Percentiles rank a stretch among this genome's conserved stretches.
Evolutionary conservation across 37 sponge, comb jelly and placozoan genomes (phyloP).

Genomic region (Petrosia ficiformis): DNA sequence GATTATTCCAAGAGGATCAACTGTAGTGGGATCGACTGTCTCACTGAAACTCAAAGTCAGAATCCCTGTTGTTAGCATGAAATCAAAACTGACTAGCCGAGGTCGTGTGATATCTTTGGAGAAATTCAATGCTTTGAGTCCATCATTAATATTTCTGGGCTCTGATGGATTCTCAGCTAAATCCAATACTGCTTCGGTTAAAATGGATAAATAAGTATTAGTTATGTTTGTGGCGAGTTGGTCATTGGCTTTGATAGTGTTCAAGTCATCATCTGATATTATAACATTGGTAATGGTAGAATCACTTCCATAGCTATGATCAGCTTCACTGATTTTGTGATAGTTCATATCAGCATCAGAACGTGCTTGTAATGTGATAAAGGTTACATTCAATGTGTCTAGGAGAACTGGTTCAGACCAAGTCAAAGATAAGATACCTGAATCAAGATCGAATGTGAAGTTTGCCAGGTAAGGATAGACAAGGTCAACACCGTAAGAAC

Average conservation of each 20-base stretch:
- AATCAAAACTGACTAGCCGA: constrained; percentile 46
- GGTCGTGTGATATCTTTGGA: constrained; percentile 66
- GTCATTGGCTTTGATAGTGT: constrained; percentile 56
- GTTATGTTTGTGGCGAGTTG: constrained; percentile 46
- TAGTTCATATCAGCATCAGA: constrained; percentile 11
- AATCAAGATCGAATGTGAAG: constrained; percentile 69
- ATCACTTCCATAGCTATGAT: constrained; percentile 33
- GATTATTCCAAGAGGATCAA: constrained; percentile 68
- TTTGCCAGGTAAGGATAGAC: constrained; percentile 23
- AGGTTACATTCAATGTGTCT: constrained; percentile 43
- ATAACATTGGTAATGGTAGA: constrained; percentile 21
- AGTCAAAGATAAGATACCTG: constrained; percentile 47
- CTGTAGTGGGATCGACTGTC: constrained; percentile 51
- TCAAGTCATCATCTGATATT: constrained; percentile 56
- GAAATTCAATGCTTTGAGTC: constrained; percentile 15
- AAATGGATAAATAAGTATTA: constrained; percentile 62
- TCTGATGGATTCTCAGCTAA: constrained; percentile 78
- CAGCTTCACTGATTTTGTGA: constrained; percentile 37
- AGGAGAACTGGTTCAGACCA: constrained; percentile 67
- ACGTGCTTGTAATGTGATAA: constrained; percentile 48
- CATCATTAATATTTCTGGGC: constrained; percentile 13
- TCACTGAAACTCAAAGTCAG: constrained; percentile 74
- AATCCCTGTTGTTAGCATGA: constrained; percentile 69
- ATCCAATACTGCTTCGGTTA: constrained; percentile 51
- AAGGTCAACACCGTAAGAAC: constrained; percentile 65